Base-by-base conservation (phyloP, 2,888 invertebrate species). In the Halictus ligatus region DNA sequence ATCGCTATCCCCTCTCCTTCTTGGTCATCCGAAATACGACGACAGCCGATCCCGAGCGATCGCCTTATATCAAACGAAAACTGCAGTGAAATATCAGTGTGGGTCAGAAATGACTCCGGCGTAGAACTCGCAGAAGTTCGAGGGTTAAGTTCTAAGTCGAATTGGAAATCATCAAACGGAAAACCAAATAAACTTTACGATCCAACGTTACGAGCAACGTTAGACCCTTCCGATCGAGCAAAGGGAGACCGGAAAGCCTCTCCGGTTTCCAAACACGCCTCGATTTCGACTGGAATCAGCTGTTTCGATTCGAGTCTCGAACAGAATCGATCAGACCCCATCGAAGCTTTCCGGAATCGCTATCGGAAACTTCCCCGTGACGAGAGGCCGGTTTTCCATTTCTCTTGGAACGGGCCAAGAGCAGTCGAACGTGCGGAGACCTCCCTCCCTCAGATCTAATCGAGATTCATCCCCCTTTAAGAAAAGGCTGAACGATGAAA, bases 401-500 rank as follows among this genome's bases (percentile, higher is more conserved):
- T 77, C 50, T 35, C 7, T 43, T 8, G 8, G 64, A 78, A 78
- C 43, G 13, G 13, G 13, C 5, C 18, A 13, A 58, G 5, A 75
- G 15, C 29, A 54, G 54, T 10, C 10, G 43, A 29, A 60, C 71
- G 60, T 7, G 71, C 21, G 5, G n/a, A 69, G 21, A 73, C 7
- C 29, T 15, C 40, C n/a, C 29, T 15, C n/a, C n/a, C 29, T 29
- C 29, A 77, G 69, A 80, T 86, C 78, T 71, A 80, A 80, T 84
- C 72, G 82, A 79, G 77, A 89, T 81, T 84, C 79, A 83, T 85
- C 75, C 69, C 54, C 77, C 12, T 67, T 67, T 29, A 67, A 73
- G 72, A 35, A 78, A 67, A 80, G 83, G 75, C 76, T 80, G 60
- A 76, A 29, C 86, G 84, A 83, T 80, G 88, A 86, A 85, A 89